These are phyloP conservation scores for Catotricha subobsoleta DNA, from an alignment of 2,888 invertebrate species.

Conservation along the genomic window DNA sequence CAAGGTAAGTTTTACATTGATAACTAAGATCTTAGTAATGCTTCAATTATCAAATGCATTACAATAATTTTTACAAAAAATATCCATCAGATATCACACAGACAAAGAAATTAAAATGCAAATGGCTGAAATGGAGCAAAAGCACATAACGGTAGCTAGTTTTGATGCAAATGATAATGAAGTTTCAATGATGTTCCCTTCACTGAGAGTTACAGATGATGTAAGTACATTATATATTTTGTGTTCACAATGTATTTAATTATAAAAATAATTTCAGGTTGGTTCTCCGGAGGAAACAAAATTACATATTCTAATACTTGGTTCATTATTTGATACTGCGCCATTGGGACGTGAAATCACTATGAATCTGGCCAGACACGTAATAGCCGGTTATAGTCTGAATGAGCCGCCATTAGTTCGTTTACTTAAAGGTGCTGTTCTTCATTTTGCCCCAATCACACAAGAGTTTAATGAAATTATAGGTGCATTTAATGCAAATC, in stretches of 20 bases:
- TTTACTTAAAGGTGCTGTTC: conserved; percentile 49
- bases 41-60: neutral
- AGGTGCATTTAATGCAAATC: conserved; percentile 5
- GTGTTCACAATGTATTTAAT: conserved; percentile 3
- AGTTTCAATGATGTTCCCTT: conserved; percentile 45
- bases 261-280: conserved; percentile 33
- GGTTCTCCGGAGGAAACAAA: conserved; percentile 64
- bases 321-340: conserved; percentile 64
- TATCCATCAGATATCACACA: conserved; percentile 35
- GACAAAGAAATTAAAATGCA: conserved; percentile 43
- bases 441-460: conserved; percentile 57
- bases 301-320: conserved; percentile 66
- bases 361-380: conserved; percentile 63
- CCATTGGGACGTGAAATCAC: conserved; percentile 71
- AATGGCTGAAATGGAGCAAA: conserved; percentile 50
- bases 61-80: neutral
- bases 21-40: neutral
- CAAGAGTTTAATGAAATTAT: neutral
- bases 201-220: conserved; percentile 52
- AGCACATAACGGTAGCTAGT: conserved; percentile 46
- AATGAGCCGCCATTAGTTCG: conserved; percentile 45
- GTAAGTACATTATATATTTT: conserved; percentile 30
- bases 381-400: conserved; percentile 49
- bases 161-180: conserved; percentile 51
- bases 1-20: conserved; percentile 21